Evolutionary conservation across 2,797 vertebrate genomes (phyloP).

Genomic region (Pangasius sanitwongsei): DNA sequence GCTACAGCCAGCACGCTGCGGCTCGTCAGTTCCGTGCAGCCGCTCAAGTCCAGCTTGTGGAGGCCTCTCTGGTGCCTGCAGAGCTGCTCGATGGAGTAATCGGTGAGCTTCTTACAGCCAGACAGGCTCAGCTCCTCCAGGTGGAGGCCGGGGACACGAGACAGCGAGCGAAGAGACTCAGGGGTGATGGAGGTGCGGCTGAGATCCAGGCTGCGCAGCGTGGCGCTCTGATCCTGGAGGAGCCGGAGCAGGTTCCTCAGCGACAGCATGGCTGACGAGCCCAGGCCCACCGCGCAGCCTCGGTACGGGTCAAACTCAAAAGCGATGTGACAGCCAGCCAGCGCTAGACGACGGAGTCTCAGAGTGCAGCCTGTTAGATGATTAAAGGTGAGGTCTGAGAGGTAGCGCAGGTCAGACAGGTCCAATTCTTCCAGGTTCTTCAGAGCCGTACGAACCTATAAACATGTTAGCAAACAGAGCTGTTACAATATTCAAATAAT

Average conservation of each 20-base stretch:
- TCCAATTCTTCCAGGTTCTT: slow-evolving; percentile 74
- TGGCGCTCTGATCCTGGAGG: slow-evolving; percentile 70
- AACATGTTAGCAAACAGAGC: neutral
- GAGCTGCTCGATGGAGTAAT: slow-evolving; percentile 76
- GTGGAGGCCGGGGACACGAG: slow-evolving; percentile 71
- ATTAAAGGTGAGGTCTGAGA: slow-evolving; percentile 83
- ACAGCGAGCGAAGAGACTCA: slow-evolving; percentile 74
- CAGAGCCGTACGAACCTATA: slow-evolving; percentile 66
- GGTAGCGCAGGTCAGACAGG: slow-evolving; percentile 75
- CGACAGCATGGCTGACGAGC: slow-evolving; percentile 76
- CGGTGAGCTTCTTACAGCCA: slow-evolving; percentile 80
- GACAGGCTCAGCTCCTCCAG: slow-evolving; percentile 77
- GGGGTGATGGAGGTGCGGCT: slow-evolving; percentile 80
- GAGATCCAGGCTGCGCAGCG: slow-evolving; percentile 75
- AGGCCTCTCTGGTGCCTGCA: slow-evolving; percentile 77
- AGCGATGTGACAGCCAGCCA: slow-evolving; percentile 82
- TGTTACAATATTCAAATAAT: neutral
- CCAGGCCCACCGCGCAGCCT: slow-evolving; percentile 65
- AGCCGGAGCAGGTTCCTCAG: slow-evolving; percentile 77
- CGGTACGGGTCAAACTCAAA: slow-evolving; percentile 79
- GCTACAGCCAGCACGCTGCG: slow-evolving; percentile 71
- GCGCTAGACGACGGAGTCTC: slow-evolving; percentile 70
- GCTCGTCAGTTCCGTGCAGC: slow-evolving; percentile 80
- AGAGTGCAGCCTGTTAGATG: slow-evolving; percentile 79
- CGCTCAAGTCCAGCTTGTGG: slow-evolving; percentile 77